Evolutionary conservation across 2,113 vertebrate genomes (phyloP).

Genomic region (Aptenodytes patagonicus): DNA sequence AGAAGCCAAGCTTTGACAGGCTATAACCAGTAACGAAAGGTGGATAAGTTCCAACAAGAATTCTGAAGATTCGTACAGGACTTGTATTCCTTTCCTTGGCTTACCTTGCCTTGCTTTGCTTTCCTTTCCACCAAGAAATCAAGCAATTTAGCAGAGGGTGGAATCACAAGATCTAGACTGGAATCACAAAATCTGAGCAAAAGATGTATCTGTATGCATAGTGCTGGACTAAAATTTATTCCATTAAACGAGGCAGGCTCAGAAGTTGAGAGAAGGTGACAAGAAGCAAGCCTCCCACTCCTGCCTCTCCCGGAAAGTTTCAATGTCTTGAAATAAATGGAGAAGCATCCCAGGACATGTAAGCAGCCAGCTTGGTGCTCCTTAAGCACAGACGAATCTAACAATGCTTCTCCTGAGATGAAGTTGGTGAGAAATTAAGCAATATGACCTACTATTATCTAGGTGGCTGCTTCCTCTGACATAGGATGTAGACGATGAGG

Average conservation of each 20-base stretch:
- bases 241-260: neutral
- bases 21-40: neutral
- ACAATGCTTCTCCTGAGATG: neutral
- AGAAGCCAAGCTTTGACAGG: neutral
- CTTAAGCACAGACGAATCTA: neutral
- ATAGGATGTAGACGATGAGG: neutral
- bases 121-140: neutral
- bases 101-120: neutral
- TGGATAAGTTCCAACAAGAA: neutral
- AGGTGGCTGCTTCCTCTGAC: neutral
- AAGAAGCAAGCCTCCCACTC: neutral
- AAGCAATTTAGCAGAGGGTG: neutral
- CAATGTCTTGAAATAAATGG: neutral
- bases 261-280: neutral
- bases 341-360: neutral
- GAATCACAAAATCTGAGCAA: neutral
- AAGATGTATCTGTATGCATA: accelerated
- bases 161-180: neutral
- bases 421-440: neutral
- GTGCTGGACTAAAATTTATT: neutral
- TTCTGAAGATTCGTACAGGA: neutral
- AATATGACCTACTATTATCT: neutral
- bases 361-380: neutral
- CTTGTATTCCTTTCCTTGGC: neutral
- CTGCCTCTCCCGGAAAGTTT: neutral